phyloP scores from a whole-genome alignment of 2,797 vertebrate species.

The Cyprinodon diabolis region DNA sequence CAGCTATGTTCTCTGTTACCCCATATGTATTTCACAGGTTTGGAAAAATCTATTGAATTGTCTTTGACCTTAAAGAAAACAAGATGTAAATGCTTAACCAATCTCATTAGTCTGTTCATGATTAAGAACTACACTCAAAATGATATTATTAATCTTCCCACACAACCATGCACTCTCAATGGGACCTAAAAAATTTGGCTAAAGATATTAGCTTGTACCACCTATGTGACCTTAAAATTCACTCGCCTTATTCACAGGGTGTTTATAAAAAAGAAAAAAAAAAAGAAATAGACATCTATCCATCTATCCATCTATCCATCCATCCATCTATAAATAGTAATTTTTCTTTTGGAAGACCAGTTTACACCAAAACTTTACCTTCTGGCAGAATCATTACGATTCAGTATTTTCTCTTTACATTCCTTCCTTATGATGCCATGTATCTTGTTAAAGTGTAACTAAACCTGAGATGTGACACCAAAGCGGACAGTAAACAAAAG shows the following conservation, averaged over 20 bases:
- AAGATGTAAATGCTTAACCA: slow-evolving; percentile 34
- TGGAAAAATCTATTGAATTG: slow-evolving; percentile 35
- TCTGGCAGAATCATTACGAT: no score
- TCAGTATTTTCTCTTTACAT: no score
- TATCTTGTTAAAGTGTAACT: no score
- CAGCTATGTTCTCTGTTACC: slow-evolving; percentile 20
- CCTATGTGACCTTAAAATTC: slow-evolving; percentile 34
- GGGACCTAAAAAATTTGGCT: slow-evolving; percentile 53
- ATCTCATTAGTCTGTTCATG: slow-evolving; percentile 69
- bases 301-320: not conserved
- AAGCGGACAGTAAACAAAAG: no score
- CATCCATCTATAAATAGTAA: no score
- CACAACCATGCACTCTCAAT: slow-evolving; percentile 65
- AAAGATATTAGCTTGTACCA: slow-evolving; percentile 47
- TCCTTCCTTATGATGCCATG: no score
- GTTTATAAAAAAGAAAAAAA: not conserved
- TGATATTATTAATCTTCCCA: slow-evolving; percentile 73
- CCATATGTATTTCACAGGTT: slow-evolving; percentile 19
- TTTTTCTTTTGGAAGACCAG: no score
- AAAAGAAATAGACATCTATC: not conserved
- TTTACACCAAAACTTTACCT: no score
- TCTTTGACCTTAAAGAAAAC: slow-evolving; percentile 28
- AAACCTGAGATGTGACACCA: no score
- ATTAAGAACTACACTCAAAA: slow-evolving; percentile 73
- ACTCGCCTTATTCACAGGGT: slow-evolving; percentile 27